Conservation (phyloP, 2,113 vertebrate species). For the Cairina moschata region DNA sequence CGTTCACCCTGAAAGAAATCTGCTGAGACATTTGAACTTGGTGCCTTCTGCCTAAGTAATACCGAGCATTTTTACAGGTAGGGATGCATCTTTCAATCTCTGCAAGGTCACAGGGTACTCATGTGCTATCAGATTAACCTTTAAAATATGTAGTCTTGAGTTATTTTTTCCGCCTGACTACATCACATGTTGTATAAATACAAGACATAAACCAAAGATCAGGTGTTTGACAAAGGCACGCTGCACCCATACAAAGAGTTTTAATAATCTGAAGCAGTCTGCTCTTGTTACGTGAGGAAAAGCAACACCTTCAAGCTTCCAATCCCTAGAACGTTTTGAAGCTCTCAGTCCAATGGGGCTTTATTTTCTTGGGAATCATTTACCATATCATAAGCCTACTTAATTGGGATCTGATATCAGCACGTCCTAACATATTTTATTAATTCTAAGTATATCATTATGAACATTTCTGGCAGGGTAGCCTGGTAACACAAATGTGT, state of each 20-base stretch:
- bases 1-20: fast-evolving
- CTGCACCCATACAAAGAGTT: not conserved
- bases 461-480: not conserved
- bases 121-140: not conserved
- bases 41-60: not conserved
- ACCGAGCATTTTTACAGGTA: not conserved
- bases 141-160: not conserved
- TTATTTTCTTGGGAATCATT: not conserved
- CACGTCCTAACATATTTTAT: not conserved
- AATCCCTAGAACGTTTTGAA: not conserved
- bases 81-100: not conserved
- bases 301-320: not conserved
- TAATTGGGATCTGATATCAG: not conserved
- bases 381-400: not conserved
- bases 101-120: not conserved
- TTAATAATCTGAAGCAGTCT: not conserved
- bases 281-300: not conserved
- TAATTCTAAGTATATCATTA: not conserved
- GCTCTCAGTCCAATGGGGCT: not conserved
- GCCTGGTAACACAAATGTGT: not conserved
- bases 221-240: not conserved
- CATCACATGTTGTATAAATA: not conserved
- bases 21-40: not conserved
- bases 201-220: not conserved
- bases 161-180: not conserved